Evolutionary conservation across 2,113 vertebrate genomes (phyloP).

Genomic region (Malurus alboscapulatus): DNA sequence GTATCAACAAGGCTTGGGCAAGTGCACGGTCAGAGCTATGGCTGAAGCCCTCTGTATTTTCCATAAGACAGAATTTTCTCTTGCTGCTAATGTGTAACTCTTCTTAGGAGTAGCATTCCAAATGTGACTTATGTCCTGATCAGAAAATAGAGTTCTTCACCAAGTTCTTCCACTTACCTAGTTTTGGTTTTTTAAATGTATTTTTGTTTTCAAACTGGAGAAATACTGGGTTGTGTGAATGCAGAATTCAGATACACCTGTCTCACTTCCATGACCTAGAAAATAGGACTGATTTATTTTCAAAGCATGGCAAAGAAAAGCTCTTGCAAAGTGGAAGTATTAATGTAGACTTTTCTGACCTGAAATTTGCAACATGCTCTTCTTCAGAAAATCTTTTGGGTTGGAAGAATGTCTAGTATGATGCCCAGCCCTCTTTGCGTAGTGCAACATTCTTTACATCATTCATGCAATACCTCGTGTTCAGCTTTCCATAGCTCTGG

Average conservation of each 20-base stretch:
- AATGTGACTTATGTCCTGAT: background rate
- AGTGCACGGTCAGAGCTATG: background rate
- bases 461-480: rapidly evolving
- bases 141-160: background rate
- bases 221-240: background rate
- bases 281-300: background rate
- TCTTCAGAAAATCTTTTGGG: background rate
- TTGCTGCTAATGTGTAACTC: background rate
- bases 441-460: background rate
- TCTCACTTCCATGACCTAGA: background rate
- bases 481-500: background rate
- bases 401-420: background rate
- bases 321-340: background rate
- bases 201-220: background rate
- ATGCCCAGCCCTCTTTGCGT: background rate
- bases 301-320: background rate
- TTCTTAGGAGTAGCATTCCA: background rate
- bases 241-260: background rate
- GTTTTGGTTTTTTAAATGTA: background rate
- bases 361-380: background rate
- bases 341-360: background rate
- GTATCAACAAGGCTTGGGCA: slow-evolving; percentile 19
- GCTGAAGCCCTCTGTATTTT: background rate
- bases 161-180: background rate
- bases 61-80: background rate